Conservation (phyloP, 2,797 vertebrate genomes). For the Potorous gilbertii region DNA sequence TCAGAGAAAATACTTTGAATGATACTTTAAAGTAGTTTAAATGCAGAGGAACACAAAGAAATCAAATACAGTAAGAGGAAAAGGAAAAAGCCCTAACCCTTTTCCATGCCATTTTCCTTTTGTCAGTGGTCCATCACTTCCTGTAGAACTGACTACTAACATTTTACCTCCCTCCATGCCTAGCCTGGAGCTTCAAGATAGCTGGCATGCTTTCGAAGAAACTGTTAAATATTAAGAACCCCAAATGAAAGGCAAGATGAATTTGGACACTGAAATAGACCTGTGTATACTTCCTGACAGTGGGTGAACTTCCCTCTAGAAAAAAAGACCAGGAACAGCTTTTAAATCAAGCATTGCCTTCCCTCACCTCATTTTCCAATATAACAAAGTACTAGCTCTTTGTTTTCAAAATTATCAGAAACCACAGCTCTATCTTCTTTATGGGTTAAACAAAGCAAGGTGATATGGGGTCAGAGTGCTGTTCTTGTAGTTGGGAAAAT, state of each 20-base stretch:
- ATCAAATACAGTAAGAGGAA: neutral
- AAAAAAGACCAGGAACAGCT: neutral
- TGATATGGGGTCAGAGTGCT: neutral
- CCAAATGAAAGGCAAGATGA: neutral
- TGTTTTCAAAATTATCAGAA: neutral
- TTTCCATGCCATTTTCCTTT: neutral
- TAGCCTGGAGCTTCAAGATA: neutral
- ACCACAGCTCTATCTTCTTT: neutral
- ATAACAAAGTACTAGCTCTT: neutral
- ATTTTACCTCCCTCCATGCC: neutral
- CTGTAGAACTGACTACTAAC: neutral
- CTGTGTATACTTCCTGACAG: too few relatives aligned
- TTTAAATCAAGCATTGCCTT: neutral
- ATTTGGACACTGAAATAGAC: neutral
- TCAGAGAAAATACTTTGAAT: neutral
- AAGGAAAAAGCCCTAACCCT: neutral
- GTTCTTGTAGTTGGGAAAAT: neutral
- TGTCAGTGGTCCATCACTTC: neutral
- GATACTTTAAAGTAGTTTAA: neutral
- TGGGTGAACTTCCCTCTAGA: neutral
- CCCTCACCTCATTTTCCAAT: neutral
- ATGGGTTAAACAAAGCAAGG: neutral
- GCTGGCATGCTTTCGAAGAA: neutral
- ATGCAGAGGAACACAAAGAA: neutral
- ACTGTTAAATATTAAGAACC: neutral